Conservation (phyloP, 1,140 invertebrate genomes). For the Lutraria rhynchaena region DNA sequence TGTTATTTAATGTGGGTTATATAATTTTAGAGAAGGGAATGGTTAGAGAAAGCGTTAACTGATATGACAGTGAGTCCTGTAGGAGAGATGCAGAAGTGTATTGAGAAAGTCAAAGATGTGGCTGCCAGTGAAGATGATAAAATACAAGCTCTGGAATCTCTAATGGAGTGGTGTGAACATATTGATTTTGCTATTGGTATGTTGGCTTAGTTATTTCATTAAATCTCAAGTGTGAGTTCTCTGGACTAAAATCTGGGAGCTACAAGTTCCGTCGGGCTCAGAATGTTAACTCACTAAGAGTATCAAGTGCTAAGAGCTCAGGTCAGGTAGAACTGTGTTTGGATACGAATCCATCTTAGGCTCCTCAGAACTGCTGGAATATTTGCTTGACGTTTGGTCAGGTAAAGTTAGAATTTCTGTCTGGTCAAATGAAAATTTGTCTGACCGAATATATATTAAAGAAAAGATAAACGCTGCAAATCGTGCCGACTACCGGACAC, state of each 20-base stretch:
- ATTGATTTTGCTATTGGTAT: constrained; percentile 89
- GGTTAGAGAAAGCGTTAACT: constrained; percentile 87
- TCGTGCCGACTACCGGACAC: too few relatives aligned
- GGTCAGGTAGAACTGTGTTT: too few relatives aligned
- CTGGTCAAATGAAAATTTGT: too few relatives aligned
- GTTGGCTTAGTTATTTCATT: background rate
- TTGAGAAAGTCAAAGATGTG: constrained; percentile 84
- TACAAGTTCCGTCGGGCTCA: too few relatives aligned
- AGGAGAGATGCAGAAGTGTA: constrained; percentile 85
- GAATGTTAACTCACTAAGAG: background rate
- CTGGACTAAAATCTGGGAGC: too few relatives aligned
- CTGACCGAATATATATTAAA: too few relatives aligned
- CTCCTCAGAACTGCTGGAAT: too few relatives aligned
- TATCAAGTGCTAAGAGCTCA: too few relatives aligned
- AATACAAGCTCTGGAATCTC: constrained; percentile 85
- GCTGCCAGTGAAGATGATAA: constrained; percentile 84
- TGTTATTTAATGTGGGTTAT: background rate
- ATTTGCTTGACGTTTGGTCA: too few relatives aligned
- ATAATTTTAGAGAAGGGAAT: constrained; percentile 85
- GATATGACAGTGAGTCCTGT: constrained; percentile 87
- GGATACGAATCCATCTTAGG: too few relatives aligned
- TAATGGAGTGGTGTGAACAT: constrained; percentile 87
- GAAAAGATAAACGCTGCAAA: too few relatives aligned
- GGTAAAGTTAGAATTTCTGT: too few relatives aligned
- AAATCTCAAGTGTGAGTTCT: background rate